phyloP scores from a whole-genome alignment of 2,888 invertebrate genomes.

The Salpingus planirostris region DNA sequence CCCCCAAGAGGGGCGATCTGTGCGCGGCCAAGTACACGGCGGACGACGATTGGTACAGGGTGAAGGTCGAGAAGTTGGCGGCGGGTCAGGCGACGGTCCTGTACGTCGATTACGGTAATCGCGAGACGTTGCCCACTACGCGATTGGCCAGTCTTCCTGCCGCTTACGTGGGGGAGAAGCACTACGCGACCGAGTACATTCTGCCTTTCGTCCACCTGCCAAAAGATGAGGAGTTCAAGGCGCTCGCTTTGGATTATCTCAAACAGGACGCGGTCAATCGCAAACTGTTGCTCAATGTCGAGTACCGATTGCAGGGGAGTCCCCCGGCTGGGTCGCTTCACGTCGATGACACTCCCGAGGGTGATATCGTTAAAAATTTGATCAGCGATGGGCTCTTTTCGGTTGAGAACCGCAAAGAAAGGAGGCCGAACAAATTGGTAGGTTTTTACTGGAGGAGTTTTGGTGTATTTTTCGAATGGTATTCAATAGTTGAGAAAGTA shows the following conservation, averaged over 20 bases:
- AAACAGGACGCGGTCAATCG: conserved; percentile 58
- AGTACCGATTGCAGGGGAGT: conserved; percentile 54
- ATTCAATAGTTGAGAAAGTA: no score
- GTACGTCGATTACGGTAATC: conserved; percentile 95
- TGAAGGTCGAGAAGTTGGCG: conserved; percentile 74
- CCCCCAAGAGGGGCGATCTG: conserved; percentile 74
- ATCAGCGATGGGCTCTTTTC: conserved; percentile 79
- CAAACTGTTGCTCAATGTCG: conserved; percentile 74
- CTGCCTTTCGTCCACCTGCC: conserved; percentile 81
- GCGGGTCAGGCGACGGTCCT: conserved; percentile 70
- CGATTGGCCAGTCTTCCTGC: conserved; percentile 78
- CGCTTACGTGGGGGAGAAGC: conserved; percentile 61
- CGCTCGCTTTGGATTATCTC: conserved; percentile 50
- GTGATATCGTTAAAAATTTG: conserved; percentile 67
- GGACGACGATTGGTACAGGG: conserved; percentile 95
- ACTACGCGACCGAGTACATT: conserved; percentile 79
- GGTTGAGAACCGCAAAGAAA: conserved; percentile 71
- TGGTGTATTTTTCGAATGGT: no score
- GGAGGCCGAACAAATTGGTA: conserved; percentile 68
- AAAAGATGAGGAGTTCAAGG: conserved; percentile 75
- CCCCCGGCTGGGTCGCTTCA: conserved; percentile 49
- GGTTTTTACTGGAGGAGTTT: conserved; percentile 30
- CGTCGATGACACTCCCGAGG: conserved; percentile 47
- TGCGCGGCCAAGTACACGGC: conserved; percentile 85
- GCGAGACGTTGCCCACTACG: conserved; percentile 42